Conservation (phyloP, 2,113 vertebrate species). For the Eretmochelys imbricata region DNA sequence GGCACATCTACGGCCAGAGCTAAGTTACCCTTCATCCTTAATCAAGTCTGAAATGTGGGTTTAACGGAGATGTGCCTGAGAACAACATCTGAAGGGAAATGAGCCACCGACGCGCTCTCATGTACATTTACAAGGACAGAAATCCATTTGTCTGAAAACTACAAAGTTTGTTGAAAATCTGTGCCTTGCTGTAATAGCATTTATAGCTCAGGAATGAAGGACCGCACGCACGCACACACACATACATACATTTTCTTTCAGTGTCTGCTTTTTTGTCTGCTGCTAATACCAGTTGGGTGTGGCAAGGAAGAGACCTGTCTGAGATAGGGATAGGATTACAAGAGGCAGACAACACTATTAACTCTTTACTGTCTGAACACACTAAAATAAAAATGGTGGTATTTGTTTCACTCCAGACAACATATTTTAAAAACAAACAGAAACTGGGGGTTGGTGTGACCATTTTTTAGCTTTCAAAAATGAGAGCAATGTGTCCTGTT, state of each 20-base stretch:
- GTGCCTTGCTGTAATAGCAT: neutral
- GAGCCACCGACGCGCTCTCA: neutral
- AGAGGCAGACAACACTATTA: neutral
- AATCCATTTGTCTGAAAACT: neutral
- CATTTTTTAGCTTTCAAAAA: neutral
- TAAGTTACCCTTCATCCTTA: neutral
- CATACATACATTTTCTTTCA: neutral
- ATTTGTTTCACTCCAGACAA: neutral
- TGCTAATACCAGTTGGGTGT: neutral
- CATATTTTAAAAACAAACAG: neutral
- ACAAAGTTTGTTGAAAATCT: neutral
- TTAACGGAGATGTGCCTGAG: neutral
- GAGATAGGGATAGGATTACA: neutral
- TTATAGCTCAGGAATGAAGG: neutral
- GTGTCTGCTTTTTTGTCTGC: neutral
- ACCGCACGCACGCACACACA: neutral
- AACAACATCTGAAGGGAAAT: neutral
- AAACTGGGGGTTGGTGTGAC: neutral
- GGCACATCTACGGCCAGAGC: neutral
- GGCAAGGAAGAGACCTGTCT: neutral
- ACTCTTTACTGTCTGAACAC: neutral
- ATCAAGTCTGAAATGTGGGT: neutral
- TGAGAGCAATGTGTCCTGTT: neutral
- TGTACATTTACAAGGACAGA: neutral
- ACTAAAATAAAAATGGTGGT: neutral